Evolutionary conservation across 1,140 invertebrate genomes (phyloP), one percentile per base, ranked within the genome.

Genomic region (Nasonia longicornis): DNA sequence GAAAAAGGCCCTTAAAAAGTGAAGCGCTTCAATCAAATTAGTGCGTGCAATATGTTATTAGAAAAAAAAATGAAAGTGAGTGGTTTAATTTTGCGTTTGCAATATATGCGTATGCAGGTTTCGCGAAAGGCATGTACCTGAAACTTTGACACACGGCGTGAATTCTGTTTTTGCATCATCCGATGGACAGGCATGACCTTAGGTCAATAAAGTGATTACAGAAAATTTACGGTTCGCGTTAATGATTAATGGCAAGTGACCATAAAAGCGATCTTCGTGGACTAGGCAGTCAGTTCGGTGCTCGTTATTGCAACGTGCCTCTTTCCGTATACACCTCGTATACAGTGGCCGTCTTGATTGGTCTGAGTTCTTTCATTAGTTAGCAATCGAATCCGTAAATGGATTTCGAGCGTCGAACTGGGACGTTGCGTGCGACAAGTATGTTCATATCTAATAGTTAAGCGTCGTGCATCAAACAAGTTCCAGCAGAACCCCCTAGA

Each of bases 191-290:
- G 10, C 20, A 0, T 1, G 20, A 58, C 14, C 22, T 38, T 48
- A 48, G 14, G 52, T 42, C 48, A 64, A 75, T 80, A 75, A 80
- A 75, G 70, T 52, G 42, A 80, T 73, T 80, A 69, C 31, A 64
- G 35, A 48, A 45, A 66, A 73, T 74, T 66, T 73, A 66, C 38
- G 70, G 8, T 26, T 20, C 26, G 16, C 58, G 20, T 45, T 45
- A 29, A n/a, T 35, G 52, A 66, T 45, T 31, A 74, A 6, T 67
- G 7, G 1, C 29, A 63, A 74, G 3, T 42, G 31, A 75, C 16
- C 38, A 74, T 80, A 64, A 80, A 70, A 74, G 14, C 38, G 64
- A 74, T 38, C 22, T 38, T 31, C 38, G 4, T 35, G 42, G 71
- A 75, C 52, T 58, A 70, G 72, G 45, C 73, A 81, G 72, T 76